Evolutionary conservation across 2,797 vertebrate genomes (phyloP).

Genomic region (Xenentodon cancila): DNA sequence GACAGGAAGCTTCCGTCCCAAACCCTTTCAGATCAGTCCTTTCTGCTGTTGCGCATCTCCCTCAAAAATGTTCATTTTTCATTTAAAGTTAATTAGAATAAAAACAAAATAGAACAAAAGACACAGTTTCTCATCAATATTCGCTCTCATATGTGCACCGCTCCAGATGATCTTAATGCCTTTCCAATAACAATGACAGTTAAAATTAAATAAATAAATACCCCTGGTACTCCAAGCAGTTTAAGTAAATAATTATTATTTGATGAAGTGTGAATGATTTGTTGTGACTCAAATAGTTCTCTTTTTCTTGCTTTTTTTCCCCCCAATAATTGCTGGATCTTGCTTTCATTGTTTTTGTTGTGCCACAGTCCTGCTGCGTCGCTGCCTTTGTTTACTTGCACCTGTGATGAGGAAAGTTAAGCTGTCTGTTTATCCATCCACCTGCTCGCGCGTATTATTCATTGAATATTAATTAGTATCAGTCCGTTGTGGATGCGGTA

Average conservation of each 20-base stretch:
- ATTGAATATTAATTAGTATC: slow-evolving; percentile 81
- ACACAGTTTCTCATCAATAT: too few species aligned
- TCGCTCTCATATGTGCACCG: too few species aligned
- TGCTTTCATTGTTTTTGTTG: slow-evolving; percentile 22
- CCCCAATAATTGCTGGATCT: slow-evolving; percentile 8
- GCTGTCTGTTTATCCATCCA: slow-evolving; percentile 64
- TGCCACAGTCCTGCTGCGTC: slow-evolving; percentile 40
- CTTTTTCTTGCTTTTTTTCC: slow-evolving; percentile 22
- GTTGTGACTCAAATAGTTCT: slow-evolving; percentile 22
- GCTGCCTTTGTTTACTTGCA: slow-evolving; percentile 58
- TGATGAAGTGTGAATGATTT: slow-evolving; percentile 3
- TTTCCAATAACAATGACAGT: too few species aligned
- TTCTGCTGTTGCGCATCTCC: too few species aligned
- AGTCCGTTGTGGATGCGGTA: slow-evolving; percentile 70
- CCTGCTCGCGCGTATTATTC: slow-evolving; percentile 67
- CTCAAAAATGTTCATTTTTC: too few species aligned
- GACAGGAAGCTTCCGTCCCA: too few species aligned
- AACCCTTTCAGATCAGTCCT: too few species aligned
- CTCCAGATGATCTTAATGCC: too few species aligned
- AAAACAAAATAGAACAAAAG: too few species aligned
- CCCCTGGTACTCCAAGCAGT: too few species aligned
- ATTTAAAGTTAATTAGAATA: too few species aligned
- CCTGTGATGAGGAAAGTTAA: slow-evolving; percentile 51
- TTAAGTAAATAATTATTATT: too few species aligned
- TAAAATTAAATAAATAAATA: slow-evolving; percentile 3